Evolutionary conservation across 2,113 vertebrate genomes (phyloP).

Genomic region (Oxyruncus cristatus): DNA sequence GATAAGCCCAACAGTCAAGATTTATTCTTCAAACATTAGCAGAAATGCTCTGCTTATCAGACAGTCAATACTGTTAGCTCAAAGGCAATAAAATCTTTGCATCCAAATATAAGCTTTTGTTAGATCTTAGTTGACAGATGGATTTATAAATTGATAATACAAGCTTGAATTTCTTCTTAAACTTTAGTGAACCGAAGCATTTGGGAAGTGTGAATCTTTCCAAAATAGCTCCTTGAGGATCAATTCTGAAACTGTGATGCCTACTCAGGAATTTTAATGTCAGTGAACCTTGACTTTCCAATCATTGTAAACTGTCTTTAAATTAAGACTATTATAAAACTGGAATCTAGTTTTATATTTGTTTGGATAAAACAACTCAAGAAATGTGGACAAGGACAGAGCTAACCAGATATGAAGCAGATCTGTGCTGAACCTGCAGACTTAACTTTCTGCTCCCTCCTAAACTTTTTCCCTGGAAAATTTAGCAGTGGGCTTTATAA

Average conservation of each 20-base stretch:
- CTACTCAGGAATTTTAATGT: not conserved
- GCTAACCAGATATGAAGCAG: not conserved
- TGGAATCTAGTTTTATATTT: not conserved
- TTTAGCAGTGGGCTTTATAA: not conserved
- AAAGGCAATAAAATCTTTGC: not conserved
- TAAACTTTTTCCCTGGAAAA: not conserved
- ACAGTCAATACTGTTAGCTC: not conserved
- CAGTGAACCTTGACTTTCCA: not conserved
- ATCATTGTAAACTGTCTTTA: not conserved
- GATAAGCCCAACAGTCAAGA: not conserved
- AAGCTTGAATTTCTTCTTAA: not conserved
- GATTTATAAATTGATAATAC: not conserved
- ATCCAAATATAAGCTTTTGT: not conserved
- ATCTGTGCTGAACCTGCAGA: not conserved
- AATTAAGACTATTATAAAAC: not conserved
- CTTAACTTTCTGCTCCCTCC: not conserved
- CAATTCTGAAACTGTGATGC: not conserved
- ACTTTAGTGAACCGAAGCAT: not conserved
- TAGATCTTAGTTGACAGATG: not conserved
- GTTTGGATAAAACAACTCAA: not conserved
- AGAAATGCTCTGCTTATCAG: not conserved
- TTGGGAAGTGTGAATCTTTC: not conserved
- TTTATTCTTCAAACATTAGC: slow-evolving; percentile 22
- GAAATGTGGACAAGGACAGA: not conserved
- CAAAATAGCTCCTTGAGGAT: not conserved